Evolutionary conservation across 2,888 invertebrate genomes (phyloP).

Genomic region (Gonocerus acuteangulatus): DNA sequence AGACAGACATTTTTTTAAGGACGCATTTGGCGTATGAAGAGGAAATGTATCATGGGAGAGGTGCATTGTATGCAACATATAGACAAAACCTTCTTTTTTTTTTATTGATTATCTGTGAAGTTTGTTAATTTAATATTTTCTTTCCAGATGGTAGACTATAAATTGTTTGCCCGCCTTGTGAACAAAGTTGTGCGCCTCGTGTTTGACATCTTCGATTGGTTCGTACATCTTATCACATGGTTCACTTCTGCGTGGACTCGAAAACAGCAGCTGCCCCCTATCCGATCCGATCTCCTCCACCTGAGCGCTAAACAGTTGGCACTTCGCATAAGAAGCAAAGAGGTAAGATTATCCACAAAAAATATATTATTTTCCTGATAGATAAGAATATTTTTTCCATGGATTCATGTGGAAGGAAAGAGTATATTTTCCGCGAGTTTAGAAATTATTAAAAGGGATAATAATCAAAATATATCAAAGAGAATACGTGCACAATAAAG

Average conservation of each 20-base stretch:
- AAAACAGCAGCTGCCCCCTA: constrained; percentile 57
- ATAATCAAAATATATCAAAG: not conserved
- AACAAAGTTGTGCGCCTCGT: not conserved
- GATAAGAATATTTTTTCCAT: too few relatives aligned
- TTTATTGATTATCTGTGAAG: not conserved
- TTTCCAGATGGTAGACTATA: constrained; percentile 10
- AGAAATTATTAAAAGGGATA: too few relatives aligned
- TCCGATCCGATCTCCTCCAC: constrained; percentile 63
- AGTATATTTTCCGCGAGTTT: too few relatives aligned
- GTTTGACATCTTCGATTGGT: not conserved
- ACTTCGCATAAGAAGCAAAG: constrained; percentile 64
- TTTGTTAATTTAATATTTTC: not conserved
- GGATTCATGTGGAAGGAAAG: too few relatives aligned
- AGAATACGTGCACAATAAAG: too few relatives aligned
- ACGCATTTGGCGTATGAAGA: too few relatives aligned
- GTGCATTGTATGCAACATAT: too few relatives aligned
- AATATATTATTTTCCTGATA: not conserved
- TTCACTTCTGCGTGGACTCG: constrained; percentile 5
- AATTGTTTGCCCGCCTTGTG: not conserved
- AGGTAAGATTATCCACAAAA: constrained; percentile 51
- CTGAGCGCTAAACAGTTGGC: constrained; percentile 68
- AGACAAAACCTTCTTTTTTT: not conserved
- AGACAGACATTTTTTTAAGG: too few relatives aligned
- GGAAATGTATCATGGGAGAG: too few relatives aligned
- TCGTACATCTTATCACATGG: not conserved